Evolutionary conservation across 1,140 invertebrate species (phyloP).

Genomic region (Pomacea maculata): DNA sequence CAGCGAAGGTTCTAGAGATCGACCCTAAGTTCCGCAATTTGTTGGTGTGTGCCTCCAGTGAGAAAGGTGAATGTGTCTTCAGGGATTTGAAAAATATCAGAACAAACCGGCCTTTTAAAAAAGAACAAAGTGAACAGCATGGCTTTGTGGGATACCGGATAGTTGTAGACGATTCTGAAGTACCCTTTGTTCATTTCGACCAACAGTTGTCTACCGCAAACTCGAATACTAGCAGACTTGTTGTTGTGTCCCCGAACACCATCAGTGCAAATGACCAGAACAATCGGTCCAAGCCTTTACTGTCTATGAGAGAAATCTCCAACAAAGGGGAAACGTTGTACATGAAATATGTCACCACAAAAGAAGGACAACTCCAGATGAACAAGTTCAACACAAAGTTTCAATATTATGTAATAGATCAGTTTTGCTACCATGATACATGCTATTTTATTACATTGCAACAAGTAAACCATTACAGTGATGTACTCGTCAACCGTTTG

Average conservation of each 20-base stretch:
- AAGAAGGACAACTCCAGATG: neutral
- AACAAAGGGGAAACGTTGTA: neutral
- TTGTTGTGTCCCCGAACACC: neutral
- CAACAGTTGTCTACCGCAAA: neutral
- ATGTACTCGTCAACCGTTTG: neutral
- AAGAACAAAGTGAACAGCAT: neutral
- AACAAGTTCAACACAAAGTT: neutral
- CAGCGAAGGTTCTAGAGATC: neutral
- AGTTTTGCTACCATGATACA: neutral
- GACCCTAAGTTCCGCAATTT: neutral
- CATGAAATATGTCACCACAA: neutral
- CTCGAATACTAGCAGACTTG: neutral
- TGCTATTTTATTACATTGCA: constrained; percentile 1
- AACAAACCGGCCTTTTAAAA: neutral
- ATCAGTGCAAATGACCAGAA: too few relatives aligned
- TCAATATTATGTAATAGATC: neutral
- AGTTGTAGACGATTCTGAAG: too few relatives aligned
- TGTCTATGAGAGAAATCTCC: constrained; percentile 2
- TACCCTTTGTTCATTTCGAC: neutral
- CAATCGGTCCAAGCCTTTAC: neutral
- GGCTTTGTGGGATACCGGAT: neutral
- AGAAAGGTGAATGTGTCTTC: neutral
- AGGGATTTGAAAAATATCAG: neutral
- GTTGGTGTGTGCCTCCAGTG: neutral
- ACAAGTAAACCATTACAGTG: neutral